These are phyloP conservation scores for Phrynosoma platyrhinos DNA, from an alignment of 2,113 vertebrate genomes.

Conservation along the genomic window DNA sequence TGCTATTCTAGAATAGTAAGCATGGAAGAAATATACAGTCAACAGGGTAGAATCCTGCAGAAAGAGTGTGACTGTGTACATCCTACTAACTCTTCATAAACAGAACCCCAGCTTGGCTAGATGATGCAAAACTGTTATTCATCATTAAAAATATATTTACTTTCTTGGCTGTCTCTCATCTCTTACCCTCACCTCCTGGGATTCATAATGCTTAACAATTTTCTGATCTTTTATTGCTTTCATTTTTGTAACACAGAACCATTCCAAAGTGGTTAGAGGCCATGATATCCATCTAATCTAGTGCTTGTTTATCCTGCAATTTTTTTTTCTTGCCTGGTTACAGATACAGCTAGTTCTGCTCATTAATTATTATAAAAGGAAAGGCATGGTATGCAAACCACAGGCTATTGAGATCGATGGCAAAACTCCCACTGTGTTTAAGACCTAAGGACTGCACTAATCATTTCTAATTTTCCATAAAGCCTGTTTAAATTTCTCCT, in stretches of 20 bases:
- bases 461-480: slow-evolving; percentile 39
- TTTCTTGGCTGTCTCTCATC: slow-evolving; percentile 61
- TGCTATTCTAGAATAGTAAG: too few species aligned
- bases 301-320: slow-evolving; percentile 59
- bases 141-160: slow-evolving; percentile 63
- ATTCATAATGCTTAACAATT: slow-evolving; percentile 65
- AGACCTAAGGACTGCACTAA: neutral
- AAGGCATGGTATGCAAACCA: neutral
- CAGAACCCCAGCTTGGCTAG: slow-evolving; percentile 52
- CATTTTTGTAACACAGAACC: slow-evolving; percentile 56
- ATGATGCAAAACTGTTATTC: slow-evolving; percentile 55
- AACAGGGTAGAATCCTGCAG: neutral
- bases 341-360: slow-evolving; percentile 49
- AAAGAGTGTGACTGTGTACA: neutral
- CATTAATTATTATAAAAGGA: slow-evolving; percentile 50
- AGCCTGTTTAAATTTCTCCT: slow-evolving; percentile 10
- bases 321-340: slow-evolving; percentile 52
- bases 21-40: too few species aligned
- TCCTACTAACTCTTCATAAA: slow-evolving; percentile 57
- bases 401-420: slow-evolving; percentile 10
- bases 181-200: neutral
- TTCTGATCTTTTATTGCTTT: slow-evolving; percentile 65
- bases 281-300: slow-evolving; percentile 55
- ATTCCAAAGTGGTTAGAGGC: slow-evolving; percentile 62
- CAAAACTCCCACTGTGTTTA: slow-evolving; percentile 16